A percentile compares a stretch with the other conserved stretches of the same genome.
phyloP scores from a whole-genome alignment of 2,797 vertebrate species.

The Discoglossus pictus region DNA sequence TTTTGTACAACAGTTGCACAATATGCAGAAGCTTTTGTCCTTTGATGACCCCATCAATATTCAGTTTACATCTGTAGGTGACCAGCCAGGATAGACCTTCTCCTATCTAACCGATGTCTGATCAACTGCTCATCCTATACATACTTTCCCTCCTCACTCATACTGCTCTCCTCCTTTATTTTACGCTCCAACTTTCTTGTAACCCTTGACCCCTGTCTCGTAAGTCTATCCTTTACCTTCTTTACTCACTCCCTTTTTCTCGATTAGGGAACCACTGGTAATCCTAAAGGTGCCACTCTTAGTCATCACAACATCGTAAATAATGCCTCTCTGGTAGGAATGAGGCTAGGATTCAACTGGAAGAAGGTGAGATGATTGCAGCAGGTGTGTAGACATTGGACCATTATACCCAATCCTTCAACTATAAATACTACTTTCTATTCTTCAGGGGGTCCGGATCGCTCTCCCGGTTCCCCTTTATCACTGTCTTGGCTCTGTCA shows the following conservation, averaged over 20 bases:
- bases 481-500: slow-evolving; percentile 84
- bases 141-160: too few species aligned
- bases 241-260: slow-evolving; percentile 48
- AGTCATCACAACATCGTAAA: slow-evolving; percentile 92
- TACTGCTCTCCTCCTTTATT: too few species aligned
- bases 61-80: slow-evolving; percentile 88
- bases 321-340: slow-evolving; percentile 76
- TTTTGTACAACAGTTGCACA: slow-evolving; percentile 69
- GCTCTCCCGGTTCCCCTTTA: slow-evolving; percentile 77
- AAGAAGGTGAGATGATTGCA: slow-evolving; percentile 72
- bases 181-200: too few species aligned
- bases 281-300: slow-evolving; percentile 86
- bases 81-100: too few species aligned
- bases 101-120: too few species aligned
- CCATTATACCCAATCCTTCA: too few species aligned
- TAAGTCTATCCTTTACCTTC: too few species aligned
- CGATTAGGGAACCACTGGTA: slow-evolving; percentile 86
- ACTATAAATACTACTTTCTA: too few species aligned
- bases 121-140: too few species aligned
- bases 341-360: slow-evolving; percentile 66
- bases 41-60: slow-evolving; percentile 85
- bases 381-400: too few species aligned
- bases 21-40: slow-evolving; percentile 72
- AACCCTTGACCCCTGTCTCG: too few species aligned
- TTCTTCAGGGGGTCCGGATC: slow-evolving; percentile 60